Evolutionary conservation across 2,888 invertebrate genomes (phyloP).

Genomic region (Rhagonycha fulva): DNA sequence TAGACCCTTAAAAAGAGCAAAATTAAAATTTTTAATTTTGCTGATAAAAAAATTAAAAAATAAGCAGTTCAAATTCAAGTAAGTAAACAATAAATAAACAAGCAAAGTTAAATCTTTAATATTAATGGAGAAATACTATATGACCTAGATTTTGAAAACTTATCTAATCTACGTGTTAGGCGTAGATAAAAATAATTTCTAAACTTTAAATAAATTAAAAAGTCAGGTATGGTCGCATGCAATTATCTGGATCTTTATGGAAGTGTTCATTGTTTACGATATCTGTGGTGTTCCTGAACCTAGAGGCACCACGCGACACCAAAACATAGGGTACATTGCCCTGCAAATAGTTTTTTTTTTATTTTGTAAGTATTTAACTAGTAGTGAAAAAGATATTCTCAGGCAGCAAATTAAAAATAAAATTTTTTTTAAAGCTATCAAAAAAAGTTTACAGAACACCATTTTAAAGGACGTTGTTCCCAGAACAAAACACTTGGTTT

Average conservation of each 20-base stretch:
- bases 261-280: not conserved
- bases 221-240: not conserved
- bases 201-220: not conserved
- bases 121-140: not conserved
- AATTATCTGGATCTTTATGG: not conserved
- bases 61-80: not conserved
- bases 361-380: no score
- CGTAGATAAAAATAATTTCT: not conserved
- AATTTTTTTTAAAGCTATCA: not conserved
- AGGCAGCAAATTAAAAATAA: not conserved
- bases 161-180: slow-evolving; percentile 2
- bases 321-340: not conserved
- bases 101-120: not conserved
- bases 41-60: not conserved
- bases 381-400: not conserved
- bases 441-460: no score
- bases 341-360: not conserved
- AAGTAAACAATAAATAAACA: not conserved
- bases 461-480: no score
- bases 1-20: not conserved
- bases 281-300: not conserved
- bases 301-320: not conserved
- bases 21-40: not conserved
- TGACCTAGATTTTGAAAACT: slow-evolving; percentile 1
- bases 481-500: no score